Conservation (phyloP, 2,797 vertebrate genomes). For the Sebastolobus alascanus region DNA sequence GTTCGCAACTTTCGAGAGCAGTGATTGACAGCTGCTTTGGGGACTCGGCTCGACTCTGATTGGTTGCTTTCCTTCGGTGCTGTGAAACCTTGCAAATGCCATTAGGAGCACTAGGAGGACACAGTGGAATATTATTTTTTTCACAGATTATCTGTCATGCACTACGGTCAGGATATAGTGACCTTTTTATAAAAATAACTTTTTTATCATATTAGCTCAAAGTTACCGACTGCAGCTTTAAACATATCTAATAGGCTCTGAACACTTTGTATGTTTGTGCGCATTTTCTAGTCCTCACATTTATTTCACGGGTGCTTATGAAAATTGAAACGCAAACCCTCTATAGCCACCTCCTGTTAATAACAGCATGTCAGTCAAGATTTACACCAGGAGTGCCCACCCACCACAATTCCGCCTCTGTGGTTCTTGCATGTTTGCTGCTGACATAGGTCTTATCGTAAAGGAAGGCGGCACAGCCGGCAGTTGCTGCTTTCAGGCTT, state of each 20-base stretch:
- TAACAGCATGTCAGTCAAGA: conserved; percentile 7
- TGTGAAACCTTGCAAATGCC: no score
- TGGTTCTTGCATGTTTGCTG: conserved; percentile 9
- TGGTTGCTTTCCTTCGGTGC: no score
- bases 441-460: conserved; percentile 5
- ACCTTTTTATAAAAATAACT: no score
- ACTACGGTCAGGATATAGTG: no score
- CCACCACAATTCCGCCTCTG: conserved; percentile 6
- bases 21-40: no score
- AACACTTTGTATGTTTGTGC: not conserved
- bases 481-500: conserved; percentile 13
- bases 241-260: not conserved
- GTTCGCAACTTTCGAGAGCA: no score
- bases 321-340: not conserved
- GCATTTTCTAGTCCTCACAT: not conserved
- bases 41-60: no score
- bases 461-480: not conserved
- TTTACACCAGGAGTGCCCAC: not conserved
- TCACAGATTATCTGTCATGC: no score
- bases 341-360: not conserved
- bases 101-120: accelerated
- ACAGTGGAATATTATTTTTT: accelerated
- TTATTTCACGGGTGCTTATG: not conserved
- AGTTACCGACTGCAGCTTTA: no score
- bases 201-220: no score